Evolutionary conservation across 2,797 vertebrate genomes (phyloP).

Genomic region (Oreortyx pictus): DNA sequence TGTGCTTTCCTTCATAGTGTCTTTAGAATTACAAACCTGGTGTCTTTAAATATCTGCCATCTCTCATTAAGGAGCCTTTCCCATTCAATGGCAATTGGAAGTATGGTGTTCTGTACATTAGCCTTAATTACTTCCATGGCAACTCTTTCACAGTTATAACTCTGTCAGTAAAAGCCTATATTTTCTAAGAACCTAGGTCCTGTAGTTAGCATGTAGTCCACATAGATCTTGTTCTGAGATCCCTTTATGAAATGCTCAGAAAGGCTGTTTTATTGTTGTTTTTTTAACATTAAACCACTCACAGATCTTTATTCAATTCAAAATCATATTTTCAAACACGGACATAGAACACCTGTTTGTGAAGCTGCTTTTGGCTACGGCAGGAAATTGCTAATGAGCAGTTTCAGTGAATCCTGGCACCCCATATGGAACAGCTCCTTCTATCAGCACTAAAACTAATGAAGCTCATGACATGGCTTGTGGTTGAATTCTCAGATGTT

Average conservation of each 20-base stretch:
- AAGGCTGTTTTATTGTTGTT: not conserved
- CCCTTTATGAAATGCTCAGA: not conserved
- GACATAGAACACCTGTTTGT: not conserved
- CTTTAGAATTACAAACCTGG: rapidly evolving
- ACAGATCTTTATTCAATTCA: not conserved
- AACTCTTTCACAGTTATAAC: not conserved
- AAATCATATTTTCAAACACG: not conserved
- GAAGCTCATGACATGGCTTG: conserved; percentile 16
- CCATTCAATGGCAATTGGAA: not conserved
- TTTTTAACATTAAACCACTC: not conserved
- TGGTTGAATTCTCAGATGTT: conserved; percentile 4
- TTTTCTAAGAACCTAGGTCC: not conserved
- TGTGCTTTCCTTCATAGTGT: not conserved
- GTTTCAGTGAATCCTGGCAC: not conserved
- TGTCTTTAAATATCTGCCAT: not conserved
- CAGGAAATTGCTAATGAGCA: not conserved
- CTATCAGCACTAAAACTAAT: not conserved
- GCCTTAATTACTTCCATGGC: not conserved
- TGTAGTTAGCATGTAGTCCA: not conserved
- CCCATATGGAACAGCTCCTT: not conserved
- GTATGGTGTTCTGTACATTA: not conserved
- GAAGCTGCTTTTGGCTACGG: not conserved
- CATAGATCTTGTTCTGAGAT: not conserved
- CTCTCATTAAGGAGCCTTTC: not conserved
- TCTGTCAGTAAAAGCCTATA: not conserved